Percentiles rank a stretch among this genome's conserved stretches.
These are phyloP conservation scores for Drosophila bipectinata DNA, from an alignment of 1,140 invertebrate genomes.

Conservation along the genomic window DNA sequence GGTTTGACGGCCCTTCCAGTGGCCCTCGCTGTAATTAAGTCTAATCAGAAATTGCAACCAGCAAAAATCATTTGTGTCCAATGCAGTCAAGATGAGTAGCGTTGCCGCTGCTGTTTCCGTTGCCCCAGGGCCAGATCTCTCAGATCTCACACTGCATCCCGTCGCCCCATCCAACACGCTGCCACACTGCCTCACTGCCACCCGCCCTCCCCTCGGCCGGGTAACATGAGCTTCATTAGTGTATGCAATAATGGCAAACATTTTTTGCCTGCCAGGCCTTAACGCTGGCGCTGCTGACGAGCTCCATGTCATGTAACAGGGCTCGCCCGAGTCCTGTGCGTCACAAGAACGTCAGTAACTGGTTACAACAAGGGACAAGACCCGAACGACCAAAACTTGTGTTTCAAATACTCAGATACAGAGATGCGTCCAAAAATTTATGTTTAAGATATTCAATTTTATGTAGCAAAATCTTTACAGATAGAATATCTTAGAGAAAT, in stretches of 20 bases:
- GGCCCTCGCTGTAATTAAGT: constrained; percentile 78
- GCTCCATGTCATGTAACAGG: constrained; percentile 43
- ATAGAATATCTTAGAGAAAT: too few relatives aligned
- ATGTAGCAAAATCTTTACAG: too few relatives aligned
- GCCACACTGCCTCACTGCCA: neutral
- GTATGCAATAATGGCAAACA: constrained; percentile 82
- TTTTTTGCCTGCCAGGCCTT: constrained; percentile 77
- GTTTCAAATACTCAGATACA: too few relatives aligned
- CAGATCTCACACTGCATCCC: constrained; percentile 17
- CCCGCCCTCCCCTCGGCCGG: constrained; percentile 15
- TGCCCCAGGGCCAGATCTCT: constrained; percentile 45
- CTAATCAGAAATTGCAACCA: constrained; percentile 82
- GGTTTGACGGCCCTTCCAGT: constrained; percentile 63
- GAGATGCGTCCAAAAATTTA: too few relatives aligned
- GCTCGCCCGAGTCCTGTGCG: constrained; percentile 54
- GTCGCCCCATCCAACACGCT: too few relatives aligned
- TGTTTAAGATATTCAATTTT: too few relatives aligned
- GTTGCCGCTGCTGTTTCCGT: constrained; percentile 10
- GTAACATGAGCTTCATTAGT: constrained; percentile 82
- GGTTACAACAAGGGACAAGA: neutral
- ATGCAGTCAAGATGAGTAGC: constrained; percentile 45
- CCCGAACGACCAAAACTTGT: too few relatives aligned
- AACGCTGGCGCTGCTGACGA: constrained; percentile 43
- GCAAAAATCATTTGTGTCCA: constrained; percentile 79
- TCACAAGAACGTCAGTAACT: neutral